These are phyloP conservation scores for Sinocyclocheilus maitianheensis DNA, from an alignment of 2,113 vertebrate species.

Conservation along the genomic window DNA sequence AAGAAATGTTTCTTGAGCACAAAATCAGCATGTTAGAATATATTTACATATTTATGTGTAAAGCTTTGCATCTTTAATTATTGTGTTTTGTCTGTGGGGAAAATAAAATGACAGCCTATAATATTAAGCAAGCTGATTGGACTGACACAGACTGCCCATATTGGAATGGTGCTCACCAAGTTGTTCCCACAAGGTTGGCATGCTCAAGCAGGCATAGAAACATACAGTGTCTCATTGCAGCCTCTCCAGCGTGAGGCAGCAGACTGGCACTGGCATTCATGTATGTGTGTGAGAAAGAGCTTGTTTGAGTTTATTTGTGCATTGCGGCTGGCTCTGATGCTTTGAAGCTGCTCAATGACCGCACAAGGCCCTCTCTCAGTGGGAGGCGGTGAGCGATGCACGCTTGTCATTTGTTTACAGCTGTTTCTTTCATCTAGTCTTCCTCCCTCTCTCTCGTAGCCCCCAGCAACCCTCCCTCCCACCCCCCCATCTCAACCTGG, in stretches of 20 bases:
- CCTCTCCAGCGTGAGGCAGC: constrained; percentile 23
- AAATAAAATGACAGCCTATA: not conserved
- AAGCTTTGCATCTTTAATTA: not conserved
- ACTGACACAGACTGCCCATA: constrained; percentile 82
- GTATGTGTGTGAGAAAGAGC: constrained; percentile 56
- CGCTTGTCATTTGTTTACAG: constrained; percentile 80
- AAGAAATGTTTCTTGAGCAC: too few species aligned
- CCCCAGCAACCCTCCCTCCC: not conserved
- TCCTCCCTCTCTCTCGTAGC: constrained; percentile 45
- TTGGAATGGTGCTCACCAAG: constrained; percentile 82
- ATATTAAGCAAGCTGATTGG: constrained; percentile 82
- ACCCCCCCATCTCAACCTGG: too few species aligned
- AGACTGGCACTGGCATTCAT: constrained; percentile 57
- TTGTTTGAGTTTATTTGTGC: constrained; percentile 67
- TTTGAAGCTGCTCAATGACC: constrained; percentile 94
- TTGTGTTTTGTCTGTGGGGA: not conserved
- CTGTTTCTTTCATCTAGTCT: constrained; percentile 78
- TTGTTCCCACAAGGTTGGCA: constrained; percentile 51
- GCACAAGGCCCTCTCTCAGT: constrained; percentile 71
- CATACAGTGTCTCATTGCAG: constrained; percentile 11
- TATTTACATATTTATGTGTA: not conserved
- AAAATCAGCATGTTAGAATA: too few species aligned
- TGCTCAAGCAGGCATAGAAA: constrained; percentile 30
- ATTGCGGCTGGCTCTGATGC: constrained; percentile 66
- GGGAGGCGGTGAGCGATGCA: constrained; percentile 56